Evolutionary conservation across 2,113 vertebrate genomes (phyloP).

Genomic region (Pholis gunnellus): DNA sequence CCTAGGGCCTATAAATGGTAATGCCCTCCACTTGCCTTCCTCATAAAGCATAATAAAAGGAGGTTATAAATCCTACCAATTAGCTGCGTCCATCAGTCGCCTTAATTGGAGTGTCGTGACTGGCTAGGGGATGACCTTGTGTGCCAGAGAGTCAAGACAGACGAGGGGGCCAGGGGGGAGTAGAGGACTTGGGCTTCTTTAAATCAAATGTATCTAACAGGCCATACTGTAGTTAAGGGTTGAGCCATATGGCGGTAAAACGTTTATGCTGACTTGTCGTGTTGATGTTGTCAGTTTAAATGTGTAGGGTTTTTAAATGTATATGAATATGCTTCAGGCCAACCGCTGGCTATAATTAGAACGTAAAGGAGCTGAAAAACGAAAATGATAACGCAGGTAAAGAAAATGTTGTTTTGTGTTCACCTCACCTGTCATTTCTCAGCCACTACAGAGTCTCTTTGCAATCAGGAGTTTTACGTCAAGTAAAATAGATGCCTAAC

Average conservation of each 20-base stretch:
- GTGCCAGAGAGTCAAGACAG: conserved; percentile 77
- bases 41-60: conserved; percentile 87
- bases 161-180: conserved; percentile 57
- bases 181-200: conserved; percentile 62
- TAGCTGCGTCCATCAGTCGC: conserved; percentile 86
- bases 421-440: neutral
- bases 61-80: conserved; percentile 87
- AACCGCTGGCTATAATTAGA: neutral
- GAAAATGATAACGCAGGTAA: neutral
- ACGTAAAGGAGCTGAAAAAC: neutral
- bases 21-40: conserved; percentile 85
- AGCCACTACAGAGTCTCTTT: neutral
- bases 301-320: conserved; percentile 31
- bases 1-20: conserved; percentile 85
- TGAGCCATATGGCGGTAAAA: conserved; percentile 45
- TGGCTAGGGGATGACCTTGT: conserved; percentile 85
- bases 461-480: neutral
- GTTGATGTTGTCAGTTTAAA: conserved; percentile 48
- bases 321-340: conserved; percentile 35
- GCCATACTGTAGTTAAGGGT: conserved; percentile 55
- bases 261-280: conserved; percentile 48
- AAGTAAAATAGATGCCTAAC: neutral
- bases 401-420: neutral
- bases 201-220: conserved; percentile 69
- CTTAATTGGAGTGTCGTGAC: conserved; percentile 87